Percentiles rank a stretch among this genome's conserved stretches.
Conservation (phyloP, 1,140 invertebrate species). For the Scaptodrosophila lebanonensis region DNA sequence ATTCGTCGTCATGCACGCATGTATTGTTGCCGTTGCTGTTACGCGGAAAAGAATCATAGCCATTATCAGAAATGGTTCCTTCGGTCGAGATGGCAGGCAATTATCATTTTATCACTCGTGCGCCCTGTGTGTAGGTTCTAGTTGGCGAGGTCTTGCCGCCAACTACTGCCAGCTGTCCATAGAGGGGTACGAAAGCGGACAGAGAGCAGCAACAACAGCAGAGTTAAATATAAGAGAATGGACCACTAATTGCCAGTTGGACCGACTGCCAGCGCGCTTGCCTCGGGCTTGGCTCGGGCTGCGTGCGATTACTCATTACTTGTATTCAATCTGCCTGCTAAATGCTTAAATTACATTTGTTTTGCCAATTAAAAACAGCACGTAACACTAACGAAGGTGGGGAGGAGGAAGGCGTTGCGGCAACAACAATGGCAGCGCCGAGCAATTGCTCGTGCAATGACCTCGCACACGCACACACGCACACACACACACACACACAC, state of each 20-base stretch:
- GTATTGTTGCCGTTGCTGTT: no score
- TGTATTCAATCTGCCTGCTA: slow-evolving; percentile 61
- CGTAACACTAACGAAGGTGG: slow-evolving; percentile 10
- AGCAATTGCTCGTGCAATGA: slow-evolving; percentile 49
- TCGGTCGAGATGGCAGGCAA: slow-evolving; percentile 15
- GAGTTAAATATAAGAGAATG: slow-evolving; percentile 7
- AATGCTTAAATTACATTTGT: slow-evolving; percentile 67
- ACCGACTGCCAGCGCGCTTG: slow-evolving; percentile 1
- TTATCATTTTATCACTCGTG: slow-evolving; percentile 50
- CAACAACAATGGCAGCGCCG: slow-evolving; percentile 3
- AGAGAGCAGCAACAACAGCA: no score
- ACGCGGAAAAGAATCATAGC: slow-evolving; percentile 26
- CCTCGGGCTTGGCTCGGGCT: background rate
- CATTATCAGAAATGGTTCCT: background rate
- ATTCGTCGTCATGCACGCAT: no score
- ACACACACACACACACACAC: no score
- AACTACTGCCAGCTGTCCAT: background rate
- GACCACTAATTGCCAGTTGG: slow-evolving; percentile 27
- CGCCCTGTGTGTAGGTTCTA: slow-evolving; percentile 4
- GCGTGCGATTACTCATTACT: slow-evolving; percentile 56
- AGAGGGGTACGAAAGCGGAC: background rate
- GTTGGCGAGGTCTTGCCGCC: slow-evolving; percentile 6
- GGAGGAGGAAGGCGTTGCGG: slow-evolving; percentile 1
- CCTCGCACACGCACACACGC: slow-evolving; percentile 14
- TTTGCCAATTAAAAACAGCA: slow-evolving; percentile 62